phyloP scores from a whole-genome alignment of 2,113 vertebrate genomes.

The Ciconia maguari region DNA sequence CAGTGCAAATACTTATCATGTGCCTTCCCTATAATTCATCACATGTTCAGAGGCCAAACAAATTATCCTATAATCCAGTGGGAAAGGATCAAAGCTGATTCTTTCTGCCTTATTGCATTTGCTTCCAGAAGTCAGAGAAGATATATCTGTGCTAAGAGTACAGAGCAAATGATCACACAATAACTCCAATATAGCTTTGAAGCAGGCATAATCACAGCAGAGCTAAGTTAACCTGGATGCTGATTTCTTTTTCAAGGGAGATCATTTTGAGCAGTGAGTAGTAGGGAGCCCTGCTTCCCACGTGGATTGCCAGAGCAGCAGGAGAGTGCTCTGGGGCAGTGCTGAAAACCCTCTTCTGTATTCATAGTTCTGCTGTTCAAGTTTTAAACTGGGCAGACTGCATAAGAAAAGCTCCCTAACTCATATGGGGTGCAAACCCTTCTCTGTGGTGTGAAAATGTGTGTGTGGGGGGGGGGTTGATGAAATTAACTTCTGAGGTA shows the following conservation, averaged over 20 bases:
- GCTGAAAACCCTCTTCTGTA: not conserved
- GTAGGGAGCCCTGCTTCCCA: not conserved
- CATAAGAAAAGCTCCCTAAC: not conserved
- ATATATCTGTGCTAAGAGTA: not conserved
- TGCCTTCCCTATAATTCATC: not conserved
- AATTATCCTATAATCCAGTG: conserved; percentile 33
- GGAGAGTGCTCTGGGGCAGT: not conserved
- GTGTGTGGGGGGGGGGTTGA: too few relatives aligned
- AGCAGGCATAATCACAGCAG: not conserved
- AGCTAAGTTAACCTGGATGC: not conserved
- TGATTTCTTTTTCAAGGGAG: not conserved
- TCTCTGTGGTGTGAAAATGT: not conserved
- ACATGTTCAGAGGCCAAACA: conserved; percentile 8
- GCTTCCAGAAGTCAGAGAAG: not conserved
- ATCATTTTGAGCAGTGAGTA: not conserved
- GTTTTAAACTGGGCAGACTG: not conserved
- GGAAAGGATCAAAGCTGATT: conserved; percentile 39
- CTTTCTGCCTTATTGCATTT: not conserved
- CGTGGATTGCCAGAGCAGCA: not conserved
- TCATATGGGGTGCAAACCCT: not conserved
- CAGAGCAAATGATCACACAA: not conserved
- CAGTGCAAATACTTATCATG: not conserved
- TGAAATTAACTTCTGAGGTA: not conserved
- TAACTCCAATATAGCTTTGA: not conserved
- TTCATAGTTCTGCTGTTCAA: not conserved